A percentile compares a stretch with the other conserved stretches of the same genome.
phyloP scores from a whole-genome alignment of 2,797 vertebrate genomes.

The Crax fasciolata region DNA sequence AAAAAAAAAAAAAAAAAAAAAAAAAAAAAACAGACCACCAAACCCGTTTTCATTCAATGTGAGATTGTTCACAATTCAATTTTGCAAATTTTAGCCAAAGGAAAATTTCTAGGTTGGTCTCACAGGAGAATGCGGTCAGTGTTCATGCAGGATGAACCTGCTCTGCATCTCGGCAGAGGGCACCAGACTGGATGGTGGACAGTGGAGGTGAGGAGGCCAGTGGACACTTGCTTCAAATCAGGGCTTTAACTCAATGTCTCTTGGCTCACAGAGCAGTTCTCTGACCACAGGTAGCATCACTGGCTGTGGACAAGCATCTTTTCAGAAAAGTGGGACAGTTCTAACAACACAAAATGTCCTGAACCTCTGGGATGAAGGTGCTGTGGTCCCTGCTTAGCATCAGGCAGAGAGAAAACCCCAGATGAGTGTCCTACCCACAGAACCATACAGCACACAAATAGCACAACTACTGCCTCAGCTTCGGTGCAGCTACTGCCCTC shows the following conservation, averaged over 20 bases:
- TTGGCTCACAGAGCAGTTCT: not conserved
- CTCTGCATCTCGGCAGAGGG: not conserved
- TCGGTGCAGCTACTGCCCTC: accelerated
- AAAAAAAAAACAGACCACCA: too few relatives aligned
- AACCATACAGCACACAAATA: not conserved
- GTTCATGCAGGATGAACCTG: not conserved
- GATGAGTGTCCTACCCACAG: not conserved
- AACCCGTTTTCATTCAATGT: not conserved
- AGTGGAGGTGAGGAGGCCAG: not conserved
- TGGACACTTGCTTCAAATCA: not conserved
- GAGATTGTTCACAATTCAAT: not conserved
- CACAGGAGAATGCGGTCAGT: not conserved
- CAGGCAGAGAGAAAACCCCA: not conserved
- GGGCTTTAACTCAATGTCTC: not conserved
- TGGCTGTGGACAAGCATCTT: not conserved
- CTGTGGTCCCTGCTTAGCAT: not conserved
- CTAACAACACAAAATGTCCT: not conserved
- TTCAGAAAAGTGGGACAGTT: slow-evolving; percentile 3
- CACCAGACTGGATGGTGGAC: not conserved
- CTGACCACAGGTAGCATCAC: not conserved
- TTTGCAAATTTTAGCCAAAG: not conserved
- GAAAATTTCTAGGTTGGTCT: not conserved
- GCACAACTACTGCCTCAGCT: not conserved
- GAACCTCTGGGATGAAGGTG: not conserved
- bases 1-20: not conserved